Conservation (phyloP, 2,113 vertebrate genomes). For the Pelusios castaneus region DNA sequence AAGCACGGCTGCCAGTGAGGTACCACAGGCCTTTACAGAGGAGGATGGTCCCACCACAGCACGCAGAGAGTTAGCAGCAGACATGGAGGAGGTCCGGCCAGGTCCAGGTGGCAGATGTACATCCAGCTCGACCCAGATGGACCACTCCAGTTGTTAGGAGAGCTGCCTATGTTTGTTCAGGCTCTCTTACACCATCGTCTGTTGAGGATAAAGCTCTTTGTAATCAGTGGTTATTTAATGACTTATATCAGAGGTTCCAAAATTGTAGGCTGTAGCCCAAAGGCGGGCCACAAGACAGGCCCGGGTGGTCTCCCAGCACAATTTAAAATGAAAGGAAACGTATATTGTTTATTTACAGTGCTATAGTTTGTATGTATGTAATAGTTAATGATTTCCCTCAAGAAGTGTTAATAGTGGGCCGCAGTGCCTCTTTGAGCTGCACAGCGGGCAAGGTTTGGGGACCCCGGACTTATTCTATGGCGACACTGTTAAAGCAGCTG, state of each 20-base stretch:
- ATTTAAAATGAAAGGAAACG: too few species aligned
- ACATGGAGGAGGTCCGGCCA: background rate
- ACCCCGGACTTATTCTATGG: background rate
- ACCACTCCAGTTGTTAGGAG: background rate
- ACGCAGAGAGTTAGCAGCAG: background rate
- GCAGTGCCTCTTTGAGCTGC: too few species aligned
- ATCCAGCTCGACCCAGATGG: background rate
- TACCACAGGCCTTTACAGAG: background rate
- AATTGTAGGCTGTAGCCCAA: too few species aligned
- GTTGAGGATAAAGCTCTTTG: background rate
- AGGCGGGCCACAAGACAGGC: too few species aligned
- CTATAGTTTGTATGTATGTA: too few species aligned
- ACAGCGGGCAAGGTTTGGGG: too few species aligned
- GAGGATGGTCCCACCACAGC: background rate
- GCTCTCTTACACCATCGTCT: rapidly evolving
- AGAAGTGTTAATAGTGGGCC: too few species aligned
- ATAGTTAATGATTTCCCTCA: too few species aligned
- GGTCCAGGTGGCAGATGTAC: too few species aligned
- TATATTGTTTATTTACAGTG: too few species aligned
- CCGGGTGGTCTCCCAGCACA: too few species aligned
- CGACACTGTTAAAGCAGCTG: background rate
- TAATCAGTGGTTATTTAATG: background rate
- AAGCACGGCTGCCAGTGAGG: background rate
- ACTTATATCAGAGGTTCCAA: background rate
- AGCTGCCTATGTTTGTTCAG: background rate